Evolutionary conservation across 2,888 invertebrate genomes (phyloP).

Genomic region (Acronicta leporina): DNA sequence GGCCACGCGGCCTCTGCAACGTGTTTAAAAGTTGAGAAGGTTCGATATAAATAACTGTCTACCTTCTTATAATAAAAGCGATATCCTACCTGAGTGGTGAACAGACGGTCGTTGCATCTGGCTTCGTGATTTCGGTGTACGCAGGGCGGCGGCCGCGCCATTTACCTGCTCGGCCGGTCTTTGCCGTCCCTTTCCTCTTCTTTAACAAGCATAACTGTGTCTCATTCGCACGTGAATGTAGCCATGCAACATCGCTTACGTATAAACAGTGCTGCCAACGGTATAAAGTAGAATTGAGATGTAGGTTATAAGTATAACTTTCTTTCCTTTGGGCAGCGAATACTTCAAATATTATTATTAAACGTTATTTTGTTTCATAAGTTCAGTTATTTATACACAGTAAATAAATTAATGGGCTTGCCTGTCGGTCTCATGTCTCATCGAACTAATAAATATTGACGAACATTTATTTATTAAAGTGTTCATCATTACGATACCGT

Average conservation of each 20-base stretch:
- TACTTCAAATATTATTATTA: slow-evolving; percentile 3
- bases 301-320: slow-evolving; percentile 57
- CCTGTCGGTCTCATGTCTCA: too few relatives aligned
- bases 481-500: background rate
- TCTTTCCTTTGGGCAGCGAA: slow-evolving; percentile 37
- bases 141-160: slow-evolving; percentile 62
- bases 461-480: background rate
- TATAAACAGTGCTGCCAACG: slow-evolving; percentile 57
- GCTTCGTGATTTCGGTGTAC: slow-evolving; percentile 73
- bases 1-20: slow-evolving; percentile 46
- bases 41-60: slow-evolving; percentile 32
- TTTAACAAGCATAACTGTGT: slow-evolving; percentile 39
- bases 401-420: too few relatives aligned
- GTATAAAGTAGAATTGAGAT: slow-evolving; percentile 53
- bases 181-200: slow-evolving; percentile 61
- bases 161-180: slow-evolving; percentile 77
- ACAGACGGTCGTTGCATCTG: slow-evolving; percentile 72
- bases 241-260: slow-evolving; percentile 65
- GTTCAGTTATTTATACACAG: too few relatives aligned
- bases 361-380: too few relatives aligned
- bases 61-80: slow-evolving; percentile 36
- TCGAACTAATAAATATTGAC: background rate
- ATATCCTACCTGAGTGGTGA: slow-evolving; percentile 48
- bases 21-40: slow-evolving; percentile 41
- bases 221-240: slow-evolving; percentile 60